Evolutionary conservation across 2,888 invertebrate species (phyloP), one percentile per base, ranked within the genome.

Genomic region (Salpingus planirostris): DNA sequence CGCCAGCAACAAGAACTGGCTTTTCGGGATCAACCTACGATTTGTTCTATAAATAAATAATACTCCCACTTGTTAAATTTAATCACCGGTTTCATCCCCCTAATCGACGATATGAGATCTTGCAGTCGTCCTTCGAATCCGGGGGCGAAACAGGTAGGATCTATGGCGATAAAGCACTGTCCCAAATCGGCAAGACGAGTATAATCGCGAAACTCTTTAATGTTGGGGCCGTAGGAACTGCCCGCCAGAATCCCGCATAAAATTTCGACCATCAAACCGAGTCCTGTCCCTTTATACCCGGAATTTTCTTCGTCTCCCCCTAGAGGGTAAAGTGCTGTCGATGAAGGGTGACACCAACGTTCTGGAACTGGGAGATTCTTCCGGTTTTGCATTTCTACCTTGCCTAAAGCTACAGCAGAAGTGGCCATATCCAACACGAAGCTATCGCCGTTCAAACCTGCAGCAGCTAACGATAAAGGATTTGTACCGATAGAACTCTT

Each of bases 351-450:
- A n/a, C 74, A 82, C 72, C 25, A 88, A 59, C 32, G 75, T 44
- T 0, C 0, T 71, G 0, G 87, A 69, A 52, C 86, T 75, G 0
- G 69, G 76, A 92, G 41, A 95, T 71, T 0, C 75, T 66, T 39
- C 78, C 76, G 0, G 74, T 91, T 89, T 1, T 88, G 73, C 13
- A 74, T 67, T 41, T 86, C 80, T 36, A 95, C 73, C 69, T 96
- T 96, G 23, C 96, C 96, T n/a, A 93, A 71, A 2, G 95, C 89
- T 0, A 91, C 93, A 0, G 89, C 79, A 0, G 93, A 87, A 0
- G 95, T 93, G 0, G 95, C 95, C 93, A 96, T 95, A 58, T 96
- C 95, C 33, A 96, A 65, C 4, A 89, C 75, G 61, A 92, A 91
- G 14, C 74, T 70, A 55, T 92, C 91, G 0, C 72, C 74, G 10